These are phyloP conservation scores for Grus americana DNA, from an alignment of 2,113 vertebrate species.

Conservation along the genomic window DNA sequence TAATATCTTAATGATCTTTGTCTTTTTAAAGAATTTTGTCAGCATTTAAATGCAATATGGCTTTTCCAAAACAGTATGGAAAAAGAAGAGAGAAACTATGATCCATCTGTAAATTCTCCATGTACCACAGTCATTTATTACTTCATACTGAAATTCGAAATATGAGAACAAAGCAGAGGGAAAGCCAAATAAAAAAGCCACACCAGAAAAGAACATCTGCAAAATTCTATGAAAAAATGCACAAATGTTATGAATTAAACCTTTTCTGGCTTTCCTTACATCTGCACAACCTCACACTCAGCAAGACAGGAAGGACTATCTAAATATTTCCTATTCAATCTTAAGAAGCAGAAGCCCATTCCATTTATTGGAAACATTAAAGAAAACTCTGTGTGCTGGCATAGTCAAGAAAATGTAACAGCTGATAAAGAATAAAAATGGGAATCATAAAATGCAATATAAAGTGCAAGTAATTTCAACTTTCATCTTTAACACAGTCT, in stretches of 20 bases:
- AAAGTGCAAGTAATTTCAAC: neutral
- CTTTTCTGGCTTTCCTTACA: slow-evolving; percentile 39
- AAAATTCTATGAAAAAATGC: slow-evolving; percentile 45
- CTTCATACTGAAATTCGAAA: slow-evolving; percentile 62
- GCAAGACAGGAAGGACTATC: slow-evolving; percentile 2
- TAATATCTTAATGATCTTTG: neutral
- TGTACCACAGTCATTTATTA: slow-evolving; percentile 61
- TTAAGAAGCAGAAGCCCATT: neutral
- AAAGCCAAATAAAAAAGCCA: slow-evolving; percentile 63
- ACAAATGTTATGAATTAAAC: slow-evolving; percentile 64
- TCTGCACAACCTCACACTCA: slow-evolving; percentile 36
- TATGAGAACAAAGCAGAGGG: slow-evolving; percentile 52
- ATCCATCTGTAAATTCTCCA: slow-evolving; percentile 47
- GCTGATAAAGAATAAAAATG: slow-evolving; percentile 3
- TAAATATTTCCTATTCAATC: neutral
- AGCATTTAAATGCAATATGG: neutral
- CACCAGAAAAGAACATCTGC: slow-evolving; percentile 66
- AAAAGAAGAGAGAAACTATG: neutral
- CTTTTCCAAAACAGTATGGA: slow-evolving; percentile 37
- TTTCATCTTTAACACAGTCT: neutral
- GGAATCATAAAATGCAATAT: neutral
- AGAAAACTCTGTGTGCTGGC: neutral
- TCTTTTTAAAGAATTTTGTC: neutral
- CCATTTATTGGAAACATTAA: neutral
- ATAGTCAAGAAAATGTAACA: neutral